A percentile compares a stretch with the other conserved stretches of the same genome.
These are phyloP conservation scores for Tokudaia tokunoshimensis DNA, from an alignment of 2,797 vertebrate genomes.

Conservation along the genomic window DNA sequence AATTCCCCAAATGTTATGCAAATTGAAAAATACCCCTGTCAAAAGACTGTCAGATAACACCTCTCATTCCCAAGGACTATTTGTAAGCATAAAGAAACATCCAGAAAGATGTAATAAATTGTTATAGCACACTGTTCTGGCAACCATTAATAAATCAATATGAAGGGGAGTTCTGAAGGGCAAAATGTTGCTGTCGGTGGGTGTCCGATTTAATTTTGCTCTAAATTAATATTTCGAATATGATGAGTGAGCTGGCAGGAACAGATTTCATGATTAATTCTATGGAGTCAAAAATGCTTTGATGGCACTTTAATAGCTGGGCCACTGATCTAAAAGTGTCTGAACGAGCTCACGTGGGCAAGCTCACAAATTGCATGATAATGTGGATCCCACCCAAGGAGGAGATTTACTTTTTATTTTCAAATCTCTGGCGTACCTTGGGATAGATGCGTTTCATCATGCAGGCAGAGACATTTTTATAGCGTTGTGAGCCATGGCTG, in stretches of 20 bases:
- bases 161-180: conserved; percentile 92
- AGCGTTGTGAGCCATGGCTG: conserved; percentile 21
- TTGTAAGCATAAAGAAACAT: conserved; percentile 89
- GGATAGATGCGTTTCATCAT: conserved; percentile 60
- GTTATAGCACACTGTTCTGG: conserved; percentile 88
- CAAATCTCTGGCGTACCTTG: conserved; percentile 65
- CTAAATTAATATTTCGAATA: conserved; percentile 93
- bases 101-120: conserved; percentile 90
- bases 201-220: conserved; percentile 92
- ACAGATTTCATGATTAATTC: conserved; percentile 92
- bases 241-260: conserved; percentile 92
- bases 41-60: conserved; percentile 87
- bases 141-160: conserved; percentile 92
- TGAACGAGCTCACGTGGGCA: conserved; percentile 80
- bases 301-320: conserved; percentile 90
- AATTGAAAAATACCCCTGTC: conserved; percentile 88
- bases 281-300: conserved; percentile 90
- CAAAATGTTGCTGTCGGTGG: conserved; percentile 92
- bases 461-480: conserved; percentile 70
- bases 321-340: conserved; percentile 86
- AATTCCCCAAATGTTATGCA: conserved; percentile 86
- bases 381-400: conserved; percentile 82
- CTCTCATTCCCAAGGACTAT: conserved; percentile 88
- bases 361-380: conserved; percentile 84
- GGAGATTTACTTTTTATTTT: conserved; percentile 82